phyloP scores from a whole-genome alignment of 1,140 invertebrate species.

The Phocides pigmalion region DNA sequence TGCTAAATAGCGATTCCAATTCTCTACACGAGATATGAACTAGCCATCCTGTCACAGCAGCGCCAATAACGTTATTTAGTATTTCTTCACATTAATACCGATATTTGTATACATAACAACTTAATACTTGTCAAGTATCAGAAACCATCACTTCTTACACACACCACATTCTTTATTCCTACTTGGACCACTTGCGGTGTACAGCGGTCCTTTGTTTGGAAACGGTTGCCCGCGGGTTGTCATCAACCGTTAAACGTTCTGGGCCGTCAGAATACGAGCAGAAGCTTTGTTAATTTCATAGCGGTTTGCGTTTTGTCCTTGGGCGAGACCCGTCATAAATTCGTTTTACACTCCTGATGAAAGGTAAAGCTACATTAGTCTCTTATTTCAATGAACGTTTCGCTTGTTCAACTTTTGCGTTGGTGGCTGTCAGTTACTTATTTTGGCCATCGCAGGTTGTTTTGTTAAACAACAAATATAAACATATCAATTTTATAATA shows the following conservation, averaged over 20 bases:
- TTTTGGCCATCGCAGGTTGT: neutral
- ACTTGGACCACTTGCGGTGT: slow-evolving; percentile 60
- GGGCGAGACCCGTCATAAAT: slow-evolving; percentile 52
- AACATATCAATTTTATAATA: too few relatives aligned
- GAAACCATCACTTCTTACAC: neutral
- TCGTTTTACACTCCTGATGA: slow-evolving; percentile 53
- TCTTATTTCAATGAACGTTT: slow-evolving; percentile 22
- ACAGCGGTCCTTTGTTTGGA: slow-evolving; percentile 69
- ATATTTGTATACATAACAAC: too few relatives aligned
- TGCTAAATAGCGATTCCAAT: too few relatives aligned
- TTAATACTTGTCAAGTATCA: neutral
- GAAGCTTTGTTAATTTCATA: slow-evolving; percentile 75
- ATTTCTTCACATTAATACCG: too few relatives aligned
- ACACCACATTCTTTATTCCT: slow-evolving; percentile 3
- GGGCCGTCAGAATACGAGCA: slow-evolving; percentile 50
- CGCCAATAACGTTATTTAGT: too few relatives aligned
- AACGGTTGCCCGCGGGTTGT: slow-evolving; percentile 62
- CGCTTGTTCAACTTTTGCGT: neutral
- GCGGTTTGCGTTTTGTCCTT: slow-evolving; percentile 63
- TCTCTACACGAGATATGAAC: too few relatives aligned
- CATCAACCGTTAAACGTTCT: slow-evolving; percentile 70
- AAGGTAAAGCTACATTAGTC: slow-evolving; percentile 40
- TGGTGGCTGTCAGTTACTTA: neutral
- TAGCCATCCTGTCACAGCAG: too few relatives aligned
- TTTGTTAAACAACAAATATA: too few relatives aligned